Evolutionary conservation across 2,888 invertebrate species (phyloP).

Genomic region (Philereme transversata): DNA sequence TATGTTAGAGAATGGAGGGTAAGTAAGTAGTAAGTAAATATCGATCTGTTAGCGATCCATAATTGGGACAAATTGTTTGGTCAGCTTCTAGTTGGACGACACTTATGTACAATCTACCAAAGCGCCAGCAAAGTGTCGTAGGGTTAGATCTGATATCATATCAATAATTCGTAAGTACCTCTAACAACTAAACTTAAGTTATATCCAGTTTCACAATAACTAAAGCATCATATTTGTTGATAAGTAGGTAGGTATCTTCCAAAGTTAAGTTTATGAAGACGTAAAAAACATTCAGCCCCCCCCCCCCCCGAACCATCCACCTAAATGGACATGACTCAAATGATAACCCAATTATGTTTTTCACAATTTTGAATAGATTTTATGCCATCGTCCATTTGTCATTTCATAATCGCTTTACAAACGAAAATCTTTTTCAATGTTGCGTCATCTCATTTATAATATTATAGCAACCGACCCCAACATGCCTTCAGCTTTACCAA

Average conservation of each 20-base stretch:
- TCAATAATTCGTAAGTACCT: no score
- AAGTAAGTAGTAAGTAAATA: no score
- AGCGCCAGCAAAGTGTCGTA: background rate
- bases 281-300: conserved; percentile 40
- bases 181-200: no score
- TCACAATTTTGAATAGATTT: conserved; percentile 46
- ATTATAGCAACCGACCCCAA: conserved; percentile 10
- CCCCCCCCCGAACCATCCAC: conserved; percentile 52
- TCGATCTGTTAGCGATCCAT: conserved; percentile 11
- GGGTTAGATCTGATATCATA: no score
- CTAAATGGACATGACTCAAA: conserved; percentile 56
- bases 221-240: no score
- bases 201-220: no score
- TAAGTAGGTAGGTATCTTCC: no score
- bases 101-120: no score
- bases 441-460: conserved; percentile 12
- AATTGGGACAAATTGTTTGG: conserved; percentile 12
- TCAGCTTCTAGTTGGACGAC: background rate
- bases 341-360: conserved; percentile 55
- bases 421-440: conserved; percentile 34
- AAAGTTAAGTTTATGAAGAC: no score
- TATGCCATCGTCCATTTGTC: conserved; percentile 39
- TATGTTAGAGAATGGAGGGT: conserved; percentile 1
- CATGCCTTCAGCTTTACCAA: conserved; percentile 16
- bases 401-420: conserved; percentile 40